Conservation (phyloP, 2,888 invertebrate genomes). For the Malacosoma neustria region DNA sequence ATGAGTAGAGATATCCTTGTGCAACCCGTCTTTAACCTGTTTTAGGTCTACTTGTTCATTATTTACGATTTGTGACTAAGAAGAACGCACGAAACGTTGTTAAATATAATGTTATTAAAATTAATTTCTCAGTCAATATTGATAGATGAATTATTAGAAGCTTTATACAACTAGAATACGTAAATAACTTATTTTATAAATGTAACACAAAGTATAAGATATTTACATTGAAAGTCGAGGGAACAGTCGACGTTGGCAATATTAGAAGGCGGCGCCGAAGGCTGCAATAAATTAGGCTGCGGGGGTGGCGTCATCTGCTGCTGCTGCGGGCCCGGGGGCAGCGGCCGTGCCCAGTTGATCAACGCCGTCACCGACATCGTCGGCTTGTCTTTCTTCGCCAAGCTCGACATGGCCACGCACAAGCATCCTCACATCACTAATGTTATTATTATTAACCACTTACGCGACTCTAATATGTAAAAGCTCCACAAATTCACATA, state of each 20-base stretch:
- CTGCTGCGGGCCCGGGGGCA: conserved; percentile 40
- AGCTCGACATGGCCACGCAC: conserved; percentile 65
- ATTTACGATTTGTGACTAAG: neutral
- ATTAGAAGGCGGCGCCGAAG: conserved; percentile 37
- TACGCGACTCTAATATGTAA: conserved; percentile 17
- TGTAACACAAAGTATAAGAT: too few species aligned
- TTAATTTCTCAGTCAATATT: too few species aligned
- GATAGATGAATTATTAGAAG: neutral
- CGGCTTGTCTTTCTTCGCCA: conserved; percentile 91
- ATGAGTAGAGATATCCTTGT: neutral
- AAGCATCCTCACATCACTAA: conserved; percentile 69
- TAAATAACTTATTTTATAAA: too few species aligned
- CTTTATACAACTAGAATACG: too few species aligned
- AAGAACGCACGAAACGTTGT: neutral
- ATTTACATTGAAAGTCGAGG: conserved; percentile 68
- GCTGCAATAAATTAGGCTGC: conserved; percentile 38
- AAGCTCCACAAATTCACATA: conserved; percentile 33
- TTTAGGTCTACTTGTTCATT: neutral
- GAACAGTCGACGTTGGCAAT: conserved; percentile 56
- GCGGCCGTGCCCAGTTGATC: conserved; percentile 81
- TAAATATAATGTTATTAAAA: neutral
- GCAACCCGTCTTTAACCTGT: neutral
- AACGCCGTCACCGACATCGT: conserved; percentile 90
- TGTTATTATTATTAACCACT: conserved; percentile 42
- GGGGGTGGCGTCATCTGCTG: conserved; percentile 46